Evolutionary conservation across 2,888 invertebrate species (phyloP).

Genomic region (Morpho deidamia): DNA sequence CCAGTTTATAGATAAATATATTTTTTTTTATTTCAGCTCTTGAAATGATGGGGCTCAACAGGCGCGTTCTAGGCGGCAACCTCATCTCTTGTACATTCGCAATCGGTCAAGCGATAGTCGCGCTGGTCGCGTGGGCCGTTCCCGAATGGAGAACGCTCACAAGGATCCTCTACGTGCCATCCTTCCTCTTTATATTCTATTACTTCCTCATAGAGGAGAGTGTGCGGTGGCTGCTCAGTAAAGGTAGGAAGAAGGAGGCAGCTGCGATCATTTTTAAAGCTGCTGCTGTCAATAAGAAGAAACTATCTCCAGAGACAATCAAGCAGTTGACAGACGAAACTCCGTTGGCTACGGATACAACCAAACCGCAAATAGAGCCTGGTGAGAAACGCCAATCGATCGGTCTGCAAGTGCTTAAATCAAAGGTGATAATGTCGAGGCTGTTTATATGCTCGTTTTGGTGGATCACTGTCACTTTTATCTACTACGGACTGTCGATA

Average conservation of each 20-base stretch:
- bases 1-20: not conserved
- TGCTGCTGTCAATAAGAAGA: conserved; percentile 60
- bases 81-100: conserved; percentile 82
- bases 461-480: conserved; percentile 88
- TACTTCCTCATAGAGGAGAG: conserved; percentile 82
- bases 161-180: conserved; percentile 80
- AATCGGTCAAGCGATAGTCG: conserved; percentile 80
- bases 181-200: conserved; percentile 79
- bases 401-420: conserved; percentile 45
- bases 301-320: conserved; percentile 51
- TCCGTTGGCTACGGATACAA: conserved; percentile 6
- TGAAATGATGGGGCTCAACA: conserved; percentile 61
- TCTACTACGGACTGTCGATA: conserved; percentile 89
- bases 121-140: conserved; percentile 79
- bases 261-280: conserved; percentile 56
- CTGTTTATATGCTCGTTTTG: conserved; percentile 83
- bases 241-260: conserved; percentile 72
- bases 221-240: conserved; percentile 84
- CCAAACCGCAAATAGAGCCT: not conserved
- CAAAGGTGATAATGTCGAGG: conserved; percentile 71
- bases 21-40: conserved; percentile 31
- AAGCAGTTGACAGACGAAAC: conserved; percentile 34
- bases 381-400: conserved; percentile 31
- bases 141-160: conserved; percentile 82
- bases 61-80: conserved; percentile 81